Conservation (phyloP, 1,140 invertebrate genomes). For the Heterodera carotae region DNA sequence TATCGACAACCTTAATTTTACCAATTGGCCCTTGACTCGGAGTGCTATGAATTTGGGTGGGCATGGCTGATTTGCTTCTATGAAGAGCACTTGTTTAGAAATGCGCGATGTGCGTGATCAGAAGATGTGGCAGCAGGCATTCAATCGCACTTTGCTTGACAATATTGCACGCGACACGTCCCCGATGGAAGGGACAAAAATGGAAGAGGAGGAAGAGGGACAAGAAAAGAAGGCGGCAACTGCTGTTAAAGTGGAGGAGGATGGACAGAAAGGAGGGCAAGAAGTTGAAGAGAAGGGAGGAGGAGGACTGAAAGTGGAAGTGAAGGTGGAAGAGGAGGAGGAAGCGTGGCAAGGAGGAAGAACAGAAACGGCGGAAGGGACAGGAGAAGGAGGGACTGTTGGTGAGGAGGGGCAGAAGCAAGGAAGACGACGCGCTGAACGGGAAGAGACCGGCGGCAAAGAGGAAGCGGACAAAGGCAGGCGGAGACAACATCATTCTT, state of each 20-base stretch:
- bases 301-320: background rate
- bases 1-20: too few relatives aligned
- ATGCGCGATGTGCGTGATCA: constrained; percentile 34
- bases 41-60: too few relatives aligned
- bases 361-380: background rate
- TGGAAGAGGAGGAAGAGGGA: constrained; percentile 12
- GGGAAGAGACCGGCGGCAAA: constrained; percentile 1
- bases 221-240: background rate
- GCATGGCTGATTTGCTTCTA: too few relatives aligned
- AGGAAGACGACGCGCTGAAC: background rate
- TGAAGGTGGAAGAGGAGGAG: background rate
- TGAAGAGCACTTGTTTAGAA: constrained; percentile 26
- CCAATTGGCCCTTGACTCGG: background rate
- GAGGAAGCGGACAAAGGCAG: background rate
- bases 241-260: constrained; percentile 1
- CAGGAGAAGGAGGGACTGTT: background rate
- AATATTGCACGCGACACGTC: constrained; percentile 19
- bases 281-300: background rate
- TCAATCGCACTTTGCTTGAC: constrained; percentile 38
- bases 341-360: background rate
- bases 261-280: background rate
- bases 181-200: background rate
- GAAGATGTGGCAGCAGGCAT: constrained; percentile 40
- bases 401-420: background rate
- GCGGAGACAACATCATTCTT: background rate